Base-by-base conservation (phyloP, 2,797 vertebrate species). In the Rhynchotus rufescens region DNA sequence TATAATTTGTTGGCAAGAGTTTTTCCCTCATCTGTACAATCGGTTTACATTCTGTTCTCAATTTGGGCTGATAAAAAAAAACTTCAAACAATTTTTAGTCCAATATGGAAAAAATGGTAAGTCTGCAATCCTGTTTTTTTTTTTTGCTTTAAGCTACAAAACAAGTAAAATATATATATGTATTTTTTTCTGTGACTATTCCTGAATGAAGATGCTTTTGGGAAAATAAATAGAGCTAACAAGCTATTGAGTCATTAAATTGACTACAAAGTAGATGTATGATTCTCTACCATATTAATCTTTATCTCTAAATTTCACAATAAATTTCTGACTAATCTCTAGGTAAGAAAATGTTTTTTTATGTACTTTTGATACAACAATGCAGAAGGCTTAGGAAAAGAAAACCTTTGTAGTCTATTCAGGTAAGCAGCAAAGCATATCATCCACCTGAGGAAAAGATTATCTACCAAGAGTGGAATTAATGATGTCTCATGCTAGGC, bases 11-110 rank as follows among this genome's bases (percentile, higher is more conserved):
- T 89, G 22, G n/a, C 40, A 88, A 68, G 32, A 86, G 57, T 75
- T 88, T 74, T 51, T 80, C 23, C 84, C 45, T 95, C 77, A 92
- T 57, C 49, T 84, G 23, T 73, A 47, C 69, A 92, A 87, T 90
- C 30, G 91, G 91, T 84, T 57, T 38, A 83, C 13, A 12, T 76
- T 87, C 76, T 54, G 38, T 15, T 26, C 59, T 66, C 26, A 77
- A 88, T 80, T 14, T 91, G 82, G 84, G 72, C 88, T 92, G 75
- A 88, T 79, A 84, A 86, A 87, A 81, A 88, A 87, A 81, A 86
- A 89, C 89, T 71, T 93, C 77, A 84, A 91, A 94, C 89, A 92
- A 94, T 94, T 89, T 79, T 92, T 92, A 19, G 74, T 36, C 9
- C 15, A 90, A 69, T 79, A 44, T 28, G 68, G 68, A 28, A 60